Evolutionary conservation across 1,140 invertebrate species (phyloP), one percentile per base, ranked within the genome.

Genomic region (Conus ventricosus): DNA sequence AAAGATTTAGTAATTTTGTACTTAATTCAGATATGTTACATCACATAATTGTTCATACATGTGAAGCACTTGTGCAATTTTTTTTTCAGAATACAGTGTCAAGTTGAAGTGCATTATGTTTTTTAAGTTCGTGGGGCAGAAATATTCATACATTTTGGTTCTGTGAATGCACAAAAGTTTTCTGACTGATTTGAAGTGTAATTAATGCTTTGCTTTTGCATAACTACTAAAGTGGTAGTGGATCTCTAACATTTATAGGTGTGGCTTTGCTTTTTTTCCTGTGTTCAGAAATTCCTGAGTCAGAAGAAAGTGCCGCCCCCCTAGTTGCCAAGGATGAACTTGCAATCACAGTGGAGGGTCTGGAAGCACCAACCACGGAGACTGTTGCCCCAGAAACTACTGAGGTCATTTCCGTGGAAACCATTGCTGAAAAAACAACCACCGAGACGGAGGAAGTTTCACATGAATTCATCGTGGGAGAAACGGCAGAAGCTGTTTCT

Each of bases 401-500:
- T 89, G 91, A 92, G 89, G 91, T 91, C 87, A 90, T 91, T 87
- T 83, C 90, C 57, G 84, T 92, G 81, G 93, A 93, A 84, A 93
- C 91, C 85, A 91, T 88, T 86, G 90, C 87, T 88, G 92, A 90
- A 88, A 39, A 92, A 27, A 67, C 87, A 27, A 67, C 87, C 55
- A 89, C 89, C 85, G 92, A 93, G 91, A 94, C 90, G 92, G 93
- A 94, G 92, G 93, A 92, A 91, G 92, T 92, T 92, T 92, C 92
- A 91, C 91, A 90, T 82, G 91, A 93, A 90, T 84, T 92, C 89
- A 91, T 92, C 87, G 90, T 91, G 53, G 81, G 82, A 82, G 92
- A 91, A 90, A 90, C 89, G 71, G 89, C 90, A 13, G 89, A 93
- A 82, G 88, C 89, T 89, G 89, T 91, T 92, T 90, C 92, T 76